Evolutionary conservation across 1,140 invertebrate species (phyloP).

Genomic region (Caenorhabditis latens): DNA sequence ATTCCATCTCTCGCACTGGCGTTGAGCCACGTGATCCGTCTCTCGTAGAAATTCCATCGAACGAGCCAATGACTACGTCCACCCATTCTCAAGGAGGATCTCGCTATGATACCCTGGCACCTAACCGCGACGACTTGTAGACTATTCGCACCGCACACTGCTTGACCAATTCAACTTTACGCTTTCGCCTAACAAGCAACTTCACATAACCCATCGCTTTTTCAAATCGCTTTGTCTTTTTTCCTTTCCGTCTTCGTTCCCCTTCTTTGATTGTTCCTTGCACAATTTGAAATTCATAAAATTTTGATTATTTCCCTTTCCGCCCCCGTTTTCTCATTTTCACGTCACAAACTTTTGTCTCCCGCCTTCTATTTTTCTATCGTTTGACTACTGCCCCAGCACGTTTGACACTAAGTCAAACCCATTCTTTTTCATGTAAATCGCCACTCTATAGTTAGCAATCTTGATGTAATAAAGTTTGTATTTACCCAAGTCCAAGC

Average conservation of each 20-base stretch:
- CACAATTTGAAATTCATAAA: not conserved
- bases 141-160: not conserved
- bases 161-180: slow-evolving; percentile 12
- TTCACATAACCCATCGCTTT: slow-evolving; percentile 31
- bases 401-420: slow-evolving; percentile 29
- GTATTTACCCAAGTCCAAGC: slow-evolving; percentile 25
- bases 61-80: slow-evolving; percentile 48
- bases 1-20: slow-evolving; percentile 5
- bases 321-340: slow-evolving; percentile 2
- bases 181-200: slow-evolving; percentile 44
- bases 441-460: slow-evolving; percentile 39
- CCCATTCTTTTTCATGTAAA: not conserved
- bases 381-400: slow-evolving; percentile 49
- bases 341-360: not conserved
- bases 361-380: slow-evolving; percentile 41
- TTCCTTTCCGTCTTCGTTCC: slow-evolving; percentile 6
- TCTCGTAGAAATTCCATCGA: slow-evolving; percentile 59
- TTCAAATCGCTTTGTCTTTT: slow-evolving; percentile 6
- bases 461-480: slow-evolving; percentile 38
- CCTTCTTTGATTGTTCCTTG: not conserved
- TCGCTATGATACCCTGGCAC: slow-evolving; percentile 55
- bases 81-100: slow-evolving; percentile 50
- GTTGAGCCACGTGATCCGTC: slow-evolving; percentile 53
- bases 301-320: not conserved
- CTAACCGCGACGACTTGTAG: slow-evolving; percentile 51